Base-by-base conservation (phyloP, 1,140 invertebrate genomes). In the Gonatopus flavifemur region DNA sequence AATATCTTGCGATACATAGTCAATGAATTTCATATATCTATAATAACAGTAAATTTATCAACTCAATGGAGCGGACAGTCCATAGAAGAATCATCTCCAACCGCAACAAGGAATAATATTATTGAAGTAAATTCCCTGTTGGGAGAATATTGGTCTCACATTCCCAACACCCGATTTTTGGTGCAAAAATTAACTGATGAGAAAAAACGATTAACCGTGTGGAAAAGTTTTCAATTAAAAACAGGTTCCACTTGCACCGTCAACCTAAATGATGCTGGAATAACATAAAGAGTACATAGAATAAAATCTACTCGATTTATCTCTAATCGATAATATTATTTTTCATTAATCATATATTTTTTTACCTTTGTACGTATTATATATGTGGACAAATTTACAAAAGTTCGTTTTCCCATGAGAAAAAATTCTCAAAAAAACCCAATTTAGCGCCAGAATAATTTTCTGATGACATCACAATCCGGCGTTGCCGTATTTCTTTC, bases 1-100 rank as follows among this genome's bases (percentile, higher is more conserved):
- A 82, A 82, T 47, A 66, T 82, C 21, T 76, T 78, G 28, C 77
- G 77, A 60, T 82, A 69, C 64, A 52, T 88, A 10, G 68, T 76
- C 33, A 78, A 73, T 43, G 70, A 83, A 61, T 77, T 69, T 55
- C 52, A 77, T 46, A 50, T 84, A 43, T 55, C 73, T 10, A 64
- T 87, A n/a, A 15, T 21, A 20, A 24, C 24, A 39, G 15, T 16
- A 39, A 20, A n/a, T 31, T 22, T 12, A 73, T 36, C 76, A 83
- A 49, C 59, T n/a, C n/a, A n/a, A n/a, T n/a, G n/a, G n/a, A n/a
- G n/a, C n/a, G n/a, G n/a, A n/a, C n/a, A n/a, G n/a, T n/a, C n/a
- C n/a, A 74, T 24, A 76, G 77, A 7, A 44, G 43, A 25, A 48
- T 42, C 18, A 9, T 45, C 28, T 33, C 19, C 3, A 1, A 37